Percentiles rank a stretch among this genome's conserved stretches.
phyloP scores from a whole-genome alignment of 2,113 vertebrate species.

The Campylorhamphus procurvoides region DNA sequence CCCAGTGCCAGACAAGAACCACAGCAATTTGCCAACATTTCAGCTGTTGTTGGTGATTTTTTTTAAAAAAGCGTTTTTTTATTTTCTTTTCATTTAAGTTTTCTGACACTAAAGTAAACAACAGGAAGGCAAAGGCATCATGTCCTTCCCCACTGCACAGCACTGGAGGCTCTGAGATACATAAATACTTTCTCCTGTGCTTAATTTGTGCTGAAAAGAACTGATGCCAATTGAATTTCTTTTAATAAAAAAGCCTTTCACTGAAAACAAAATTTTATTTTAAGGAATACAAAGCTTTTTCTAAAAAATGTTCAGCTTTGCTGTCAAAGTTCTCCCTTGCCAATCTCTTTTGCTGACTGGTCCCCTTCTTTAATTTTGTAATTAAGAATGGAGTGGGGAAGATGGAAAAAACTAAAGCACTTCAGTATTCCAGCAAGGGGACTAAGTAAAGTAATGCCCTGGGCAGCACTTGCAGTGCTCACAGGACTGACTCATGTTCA shows the following conservation, averaged over 20 bases:
- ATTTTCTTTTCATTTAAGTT: not conserved
- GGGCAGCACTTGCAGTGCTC: not conserved
- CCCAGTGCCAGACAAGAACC: not conserved
- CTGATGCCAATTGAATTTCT: not conserved
- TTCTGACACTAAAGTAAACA: not conserved
- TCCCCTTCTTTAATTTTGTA: not conserved
- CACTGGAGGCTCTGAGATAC: not conserved
- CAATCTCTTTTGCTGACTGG: not conserved
- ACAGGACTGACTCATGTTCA: not conserved
- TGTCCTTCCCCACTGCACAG: fast-evolving
- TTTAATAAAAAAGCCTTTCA: not conserved
- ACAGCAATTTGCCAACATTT: not conserved
- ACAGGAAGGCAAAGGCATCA: not conserved
- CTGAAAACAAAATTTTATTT: not conserved
- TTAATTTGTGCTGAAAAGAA: not conserved
- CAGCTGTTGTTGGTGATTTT: not conserved
- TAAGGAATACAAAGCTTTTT: not conserved
- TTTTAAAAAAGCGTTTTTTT: not conserved
- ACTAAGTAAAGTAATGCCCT: not conserved
- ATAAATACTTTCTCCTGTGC: not conserved
- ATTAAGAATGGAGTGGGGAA: not conserved
- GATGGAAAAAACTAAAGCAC: not conserved
- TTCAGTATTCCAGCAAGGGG: not conserved
- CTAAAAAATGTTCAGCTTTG: not conserved
- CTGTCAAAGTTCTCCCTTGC: not conserved